Conservation (phyloP, 2,888 invertebrate species). For the Andrena trimmerana region DNA sequence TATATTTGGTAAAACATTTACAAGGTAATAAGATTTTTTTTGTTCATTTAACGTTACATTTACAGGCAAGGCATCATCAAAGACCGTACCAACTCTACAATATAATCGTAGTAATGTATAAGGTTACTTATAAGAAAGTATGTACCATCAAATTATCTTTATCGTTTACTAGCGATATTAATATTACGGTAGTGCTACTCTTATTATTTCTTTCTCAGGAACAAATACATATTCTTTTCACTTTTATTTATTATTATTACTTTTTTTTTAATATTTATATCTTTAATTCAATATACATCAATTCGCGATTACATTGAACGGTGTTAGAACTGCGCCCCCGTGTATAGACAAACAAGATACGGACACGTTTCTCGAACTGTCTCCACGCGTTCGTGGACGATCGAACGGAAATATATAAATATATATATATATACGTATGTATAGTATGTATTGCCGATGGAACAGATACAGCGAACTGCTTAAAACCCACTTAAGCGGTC, state of each 20-base stretch:
- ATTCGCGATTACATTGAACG: slow-evolving; percentile 82
- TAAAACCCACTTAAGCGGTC: too few species aligned
- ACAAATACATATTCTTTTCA: slow-evolving; percentile 81
- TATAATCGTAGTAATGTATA: slow-evolving; percentile 81
- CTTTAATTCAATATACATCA: slow-evolving; percentile 82
- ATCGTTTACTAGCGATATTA: slow-evolving; percentile 80
- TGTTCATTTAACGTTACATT: slow-evolving; percentile 82
- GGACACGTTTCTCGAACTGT: slow-evolving; percentile 67
- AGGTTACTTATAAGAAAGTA: slow-evolving; percentile 83
- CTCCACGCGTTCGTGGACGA: slow-evolving; percentile 30
- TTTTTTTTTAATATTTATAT: slow-evolving; percentile 47
- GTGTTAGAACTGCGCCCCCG: slow-evolving; percentile 76
- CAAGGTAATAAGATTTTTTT: slow-evolving; percentile 84
- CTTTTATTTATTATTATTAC: slow-evolving; percentile 22
- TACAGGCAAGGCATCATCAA: slow-evolving; percentile 85
- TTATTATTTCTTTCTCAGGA: slow-evolving; percentile 82
- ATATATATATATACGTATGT: slow-evolving; percentile 4
- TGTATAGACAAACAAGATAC: slow-evolving; percentile 75
- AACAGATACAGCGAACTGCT: too few species aligned
- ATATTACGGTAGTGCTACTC: slow-evolving; percentile 78
- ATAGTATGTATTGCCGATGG: slow-evolving; percentile 5
- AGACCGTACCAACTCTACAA: slow-evolving; percentile 84
- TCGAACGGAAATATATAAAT: slow-evolving; percentile 40
- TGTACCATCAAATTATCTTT: slow-evolving; percentile 84
- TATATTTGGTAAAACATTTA: slow-evolving; percentile 85